phyloP scores from a whole-genome alignment of 2,797 vertebrate genomes.

The Linurgus olivaceus region DNA sequence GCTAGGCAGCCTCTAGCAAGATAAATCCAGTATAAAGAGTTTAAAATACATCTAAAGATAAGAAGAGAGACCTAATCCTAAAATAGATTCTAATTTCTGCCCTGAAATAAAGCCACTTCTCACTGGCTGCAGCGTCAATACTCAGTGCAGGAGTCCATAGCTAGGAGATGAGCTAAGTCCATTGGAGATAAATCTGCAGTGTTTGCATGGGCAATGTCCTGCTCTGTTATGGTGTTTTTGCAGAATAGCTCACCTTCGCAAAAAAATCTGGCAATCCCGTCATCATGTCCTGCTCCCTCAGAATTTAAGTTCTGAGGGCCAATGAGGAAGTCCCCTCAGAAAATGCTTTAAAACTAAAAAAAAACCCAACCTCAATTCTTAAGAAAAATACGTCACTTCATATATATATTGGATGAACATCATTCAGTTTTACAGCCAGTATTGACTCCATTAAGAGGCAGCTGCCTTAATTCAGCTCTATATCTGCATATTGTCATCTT shows the following conservation, averaged over 20 bases:
- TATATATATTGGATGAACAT: neutral
- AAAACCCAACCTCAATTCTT: neutral
- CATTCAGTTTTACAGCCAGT: neutral
- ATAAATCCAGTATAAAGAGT: neutral
- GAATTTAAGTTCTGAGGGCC: neutral
- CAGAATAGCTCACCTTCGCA: neutral
- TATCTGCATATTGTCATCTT: neutral
- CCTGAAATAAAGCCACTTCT: neutral
- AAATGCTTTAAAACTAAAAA: neutral
- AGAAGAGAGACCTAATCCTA: neutral
- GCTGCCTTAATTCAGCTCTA: neutral
- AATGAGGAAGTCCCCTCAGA: accelerated
- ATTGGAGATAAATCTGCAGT: neutral
- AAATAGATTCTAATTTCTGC: neutral
- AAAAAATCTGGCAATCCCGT: neutral
- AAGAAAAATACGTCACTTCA: neutral
- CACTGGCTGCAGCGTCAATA: neutral
- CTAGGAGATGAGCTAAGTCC: neutral
- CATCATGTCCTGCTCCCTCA: neutral
- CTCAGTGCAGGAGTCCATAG: neutral
- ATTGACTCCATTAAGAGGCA: neutral
- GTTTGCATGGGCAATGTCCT: neutral
- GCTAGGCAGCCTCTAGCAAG: neutral
- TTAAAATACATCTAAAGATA: neutral
- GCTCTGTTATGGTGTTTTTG: neutral